Evolutionary conservation across 2,888 invertebrate genomes (phyloP), one percentile per base, ranked within the genome.

Genomic region (Timandra comae): DNA sequence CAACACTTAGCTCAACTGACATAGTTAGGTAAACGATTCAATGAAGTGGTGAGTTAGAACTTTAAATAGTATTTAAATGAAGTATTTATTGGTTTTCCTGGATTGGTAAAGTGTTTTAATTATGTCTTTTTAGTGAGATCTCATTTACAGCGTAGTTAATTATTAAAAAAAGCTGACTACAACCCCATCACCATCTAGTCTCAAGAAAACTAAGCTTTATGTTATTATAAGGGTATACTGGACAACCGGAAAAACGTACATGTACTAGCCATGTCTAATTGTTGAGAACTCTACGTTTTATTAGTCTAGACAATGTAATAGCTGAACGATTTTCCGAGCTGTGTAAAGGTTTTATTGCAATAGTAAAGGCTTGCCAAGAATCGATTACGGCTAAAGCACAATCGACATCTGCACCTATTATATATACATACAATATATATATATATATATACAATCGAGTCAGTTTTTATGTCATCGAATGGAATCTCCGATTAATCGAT

Each of bases 281-380:
- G 27, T 53, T 56, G 29, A 12, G 9, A 28, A 39, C 40, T 69
- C 71, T 66, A 54, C 41, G 43, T 51, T 55, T 60, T 55, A 64
- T 61, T 46, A 50, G 63, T 69, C 67, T 67, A 71, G 66, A 73
- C 68, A 71, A 67, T 67, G 65, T 72, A 67, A 63, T 63, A 56
- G 53, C 53, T 44, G 40, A 59, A 54, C 55, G 53, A 68, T 63
- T 66, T 58, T 46, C 51, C 43, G 44, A 50, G 49, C 51, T 45
- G 10, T 50, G 46, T 36, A 45, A 56, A 62, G 55, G 58, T 66
- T 65, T 63, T 65, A 65, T 67, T 64, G 57, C 58, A 55, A 55
- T 45, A 47, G 52, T 52, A 10, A 59, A 49, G 46, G 52, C 59
- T 64, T 64, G 57, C 50, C 43, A 41, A 36, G 51, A 54, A 59